Evolutionary conservation across 2,113 vertebrate species (phyloP).

Genomic region (Rhegmatorhina hoffmannsi): DNA sequence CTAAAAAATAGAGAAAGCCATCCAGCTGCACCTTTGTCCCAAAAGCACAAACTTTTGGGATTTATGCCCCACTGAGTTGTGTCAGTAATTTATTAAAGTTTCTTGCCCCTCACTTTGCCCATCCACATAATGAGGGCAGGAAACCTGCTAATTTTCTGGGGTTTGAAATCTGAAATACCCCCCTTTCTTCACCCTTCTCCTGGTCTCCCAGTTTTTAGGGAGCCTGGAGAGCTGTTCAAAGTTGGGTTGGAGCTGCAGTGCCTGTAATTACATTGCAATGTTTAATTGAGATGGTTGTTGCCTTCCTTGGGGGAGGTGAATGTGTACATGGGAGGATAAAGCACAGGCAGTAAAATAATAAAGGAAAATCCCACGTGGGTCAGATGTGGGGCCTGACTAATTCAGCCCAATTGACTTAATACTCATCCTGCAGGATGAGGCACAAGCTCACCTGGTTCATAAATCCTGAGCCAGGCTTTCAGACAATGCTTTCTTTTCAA

Average conservation of each 20-base stretch:
- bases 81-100: background rate
- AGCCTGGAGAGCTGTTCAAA: background rate
- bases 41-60: background rate
- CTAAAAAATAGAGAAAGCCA: background rate
- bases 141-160: background rate
- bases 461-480: background rate
- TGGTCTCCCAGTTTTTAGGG: background rate
- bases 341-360: background rate
- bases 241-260: background rate
- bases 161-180: background rate
- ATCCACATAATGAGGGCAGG: background rate
- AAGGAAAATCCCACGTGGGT: background rate
- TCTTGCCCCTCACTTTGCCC: background rate
- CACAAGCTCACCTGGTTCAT: background rate
- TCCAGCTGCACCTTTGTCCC: background rate
- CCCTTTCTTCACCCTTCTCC: background rate
- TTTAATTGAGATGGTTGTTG: background rate
- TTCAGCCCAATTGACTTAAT: background rate
- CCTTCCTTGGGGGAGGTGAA: background rate
- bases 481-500: background rate
- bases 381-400: background rate
- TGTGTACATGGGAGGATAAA: background rate
- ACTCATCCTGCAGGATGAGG: background rate
- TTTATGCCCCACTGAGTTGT: background rate
- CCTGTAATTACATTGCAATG: background rate